phyloP scores from a whole-genome alignment of 2,113 vertebrate genomes.

The Microcebus jonahi region DNA sequence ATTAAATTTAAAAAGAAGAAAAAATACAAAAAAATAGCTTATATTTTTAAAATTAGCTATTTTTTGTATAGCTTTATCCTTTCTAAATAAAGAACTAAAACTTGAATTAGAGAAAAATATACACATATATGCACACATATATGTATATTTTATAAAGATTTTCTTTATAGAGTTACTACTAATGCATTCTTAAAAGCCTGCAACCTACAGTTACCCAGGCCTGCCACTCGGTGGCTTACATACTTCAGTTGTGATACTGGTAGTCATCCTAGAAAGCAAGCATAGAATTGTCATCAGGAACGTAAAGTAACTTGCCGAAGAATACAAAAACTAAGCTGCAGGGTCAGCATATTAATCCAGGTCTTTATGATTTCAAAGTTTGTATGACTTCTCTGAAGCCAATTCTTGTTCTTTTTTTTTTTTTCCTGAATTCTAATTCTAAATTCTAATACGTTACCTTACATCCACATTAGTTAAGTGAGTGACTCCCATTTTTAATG shows the following conservation, averaged over 20 bases:
- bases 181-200: neutral
- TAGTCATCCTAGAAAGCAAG: neutral
- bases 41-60: neutral
- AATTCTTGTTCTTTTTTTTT: neutral
- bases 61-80: neutral
- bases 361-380: neutral
- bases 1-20: neutral
- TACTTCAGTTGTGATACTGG: neutral
- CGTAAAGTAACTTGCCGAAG: neutral
- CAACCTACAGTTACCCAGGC: neutral
- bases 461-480: neutral
- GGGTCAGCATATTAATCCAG: neutral
- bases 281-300: neutral
- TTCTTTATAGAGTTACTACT: neutral
- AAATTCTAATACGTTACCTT: neutral
- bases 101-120: neutral
- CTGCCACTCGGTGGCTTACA: neutral
- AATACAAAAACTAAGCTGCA: neutral
- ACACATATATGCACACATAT: too few species aligned
- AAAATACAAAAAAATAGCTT: neutral
- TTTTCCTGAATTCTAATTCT: neutral
- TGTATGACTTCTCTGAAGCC: neutral
- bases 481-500: neutral
- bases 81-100: conserved; percentile 19
- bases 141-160: neutral